Percentiles rank a stretch among this genome's conserved stretches.
These are phyloP conservation scores for Drosophila subpulchrella DNA, from an alignment of 1,140 invertebrate genomes.

Conservation along the genomic window DNA sequence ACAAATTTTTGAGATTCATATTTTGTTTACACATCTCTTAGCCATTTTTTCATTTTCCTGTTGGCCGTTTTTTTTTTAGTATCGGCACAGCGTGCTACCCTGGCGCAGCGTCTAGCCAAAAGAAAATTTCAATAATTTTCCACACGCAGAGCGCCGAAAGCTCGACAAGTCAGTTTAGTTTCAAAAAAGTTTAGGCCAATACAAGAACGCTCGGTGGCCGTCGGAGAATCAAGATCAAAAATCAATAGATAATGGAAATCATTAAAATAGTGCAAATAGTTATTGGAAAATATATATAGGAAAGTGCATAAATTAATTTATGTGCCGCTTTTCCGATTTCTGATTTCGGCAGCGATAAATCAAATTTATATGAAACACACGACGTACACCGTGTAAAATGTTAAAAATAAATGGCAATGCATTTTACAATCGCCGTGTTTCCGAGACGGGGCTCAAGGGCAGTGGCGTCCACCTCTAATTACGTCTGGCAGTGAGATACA, in stretches of 20 bases:
- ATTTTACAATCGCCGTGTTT: constrained; percentile 59
- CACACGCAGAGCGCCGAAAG: constrained; percentile 55
- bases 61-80: constrained; percentile 5
- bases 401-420: constrained; percentile 69
- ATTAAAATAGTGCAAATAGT: constrained; percentile 38
- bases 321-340: not conserved
- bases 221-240: constrained; percentile 33
- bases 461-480: constrained; percentile 64
- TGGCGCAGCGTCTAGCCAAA: constrained; percentile 50
- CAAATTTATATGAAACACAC: not conserved
- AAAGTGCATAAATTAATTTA: not conserved
- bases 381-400: constrained; percentile 25
- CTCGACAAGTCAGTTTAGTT: constrained; percentile 74
- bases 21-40: constrained; percentile 37
- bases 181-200: constrained; percentile 76
- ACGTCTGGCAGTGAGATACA: constrained; percentile 59
- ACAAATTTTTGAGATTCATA: constrained; percentile 33
- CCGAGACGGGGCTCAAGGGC: constrained; percentile 65
- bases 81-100: constrained; percentile 64
- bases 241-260: constrained; percentile 60
- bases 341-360: constrained; percentile 21
- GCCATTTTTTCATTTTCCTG: constrained; percentile 25
- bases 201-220: constrained; percentile 57
- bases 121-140: constrained; percentile 83
- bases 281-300: constrained; percentile 17